phyloP scores from a whole-genome alignment of 2,888 invertebrate genomes.

The Trachelus troglodyta region DNA sequence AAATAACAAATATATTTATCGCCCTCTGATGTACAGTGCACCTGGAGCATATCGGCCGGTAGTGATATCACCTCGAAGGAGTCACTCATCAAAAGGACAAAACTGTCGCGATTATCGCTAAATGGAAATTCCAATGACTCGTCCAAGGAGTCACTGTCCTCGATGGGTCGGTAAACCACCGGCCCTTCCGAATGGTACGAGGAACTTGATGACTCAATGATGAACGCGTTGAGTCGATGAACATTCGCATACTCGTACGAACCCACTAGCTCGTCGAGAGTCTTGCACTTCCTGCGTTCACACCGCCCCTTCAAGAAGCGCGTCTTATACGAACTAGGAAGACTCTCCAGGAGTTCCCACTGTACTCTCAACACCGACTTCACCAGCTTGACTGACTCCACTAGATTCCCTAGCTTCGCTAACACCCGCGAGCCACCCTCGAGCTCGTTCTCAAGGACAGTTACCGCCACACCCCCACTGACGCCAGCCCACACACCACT shows the following conservation, averaged over 20 bases:
- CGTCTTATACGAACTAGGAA: too few species aligned
- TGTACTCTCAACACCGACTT: too few species aligned
- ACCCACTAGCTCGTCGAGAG: too few species aligned
- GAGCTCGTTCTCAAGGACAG: conserved; percentile 16
- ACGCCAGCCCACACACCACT: too few species aligned
- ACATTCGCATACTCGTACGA: too few species aligned
- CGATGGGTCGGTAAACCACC: conserved; percentile 42
- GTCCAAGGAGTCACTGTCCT: conserved; percentile 27
- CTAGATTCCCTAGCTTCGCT: too few species aligned
- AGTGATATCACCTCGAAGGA: conserved; percentile 65
- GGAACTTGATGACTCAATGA: conserved; percentile 64
- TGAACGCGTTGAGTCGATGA: conserved; percentile 36
- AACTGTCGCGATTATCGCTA: conserved; percentile 50
- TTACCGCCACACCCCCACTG: conserved; percentile 1
- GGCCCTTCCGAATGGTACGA: conserved; percentile 61
- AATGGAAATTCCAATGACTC: conserved; percentile 17
- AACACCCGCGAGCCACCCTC: too few species aligned
- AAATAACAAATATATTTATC: too few species aligned
- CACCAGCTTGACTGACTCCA: too few species aligned
- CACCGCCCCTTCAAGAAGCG: too few species aligned
- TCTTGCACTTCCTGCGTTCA: too few species aligned
- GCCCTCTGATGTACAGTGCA: conserved; percentile 28
- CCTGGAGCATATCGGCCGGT: conserved; percentile 65
- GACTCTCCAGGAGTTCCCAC: too few species aligned
- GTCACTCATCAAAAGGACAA: conserved; percentile 66